Base-by-base conservation (phyloP, 1,140 invertebrate genomes). In the Caenorhabditis inopinata region DNA sequence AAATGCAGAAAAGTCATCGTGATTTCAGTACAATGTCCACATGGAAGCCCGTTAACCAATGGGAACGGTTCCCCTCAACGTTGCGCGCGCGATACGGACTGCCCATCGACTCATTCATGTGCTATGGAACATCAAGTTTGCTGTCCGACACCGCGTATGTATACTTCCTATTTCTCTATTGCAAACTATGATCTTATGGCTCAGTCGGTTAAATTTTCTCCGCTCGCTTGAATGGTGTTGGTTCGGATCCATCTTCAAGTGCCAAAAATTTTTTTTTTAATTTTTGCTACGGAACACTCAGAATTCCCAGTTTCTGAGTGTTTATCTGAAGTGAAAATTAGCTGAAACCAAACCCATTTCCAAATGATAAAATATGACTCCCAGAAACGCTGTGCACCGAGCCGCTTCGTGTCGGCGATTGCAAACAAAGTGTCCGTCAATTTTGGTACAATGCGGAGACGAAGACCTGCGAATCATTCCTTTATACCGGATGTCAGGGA, bases 401-500 rank as follows among this genome's bases (percentile, higher is more conserved):
- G 42, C 86, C 86, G 0, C 87, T 87, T 35, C 79, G 85, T 23
- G 35, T 85, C 21, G 86, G 86, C 2, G 86, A 87, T 42, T 87
- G 86, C 62, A 88, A 87, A 21, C 84, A 81, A 25, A 85, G 83
- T 75, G 86, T 88, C 35, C 78, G 86, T 2, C 75, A 85, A 42
- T 87, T 87, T 62, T 87, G 85, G 85, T 87, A 87, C 82, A 88
- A 87, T 80, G 82, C 86, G 14, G 80, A 49, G 35, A 85, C 83
- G 9, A 53, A 85, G 27, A 84, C 85, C 16, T 87, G 86, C 78
- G 85, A 86, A 74, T 29, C 85, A n/a, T 87, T 87, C 78, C 76
- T 85, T 32, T 87, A 87, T 68, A 88, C 87, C 16, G 86, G 86
- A 27, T 87, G 86, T 74, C 83, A 81, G 79, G 85, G 86, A 29